Evolutionary conservation across 2,113 vertebrate genomes (phyloP).

Genomic region (Echinops telfairi): DNA sequence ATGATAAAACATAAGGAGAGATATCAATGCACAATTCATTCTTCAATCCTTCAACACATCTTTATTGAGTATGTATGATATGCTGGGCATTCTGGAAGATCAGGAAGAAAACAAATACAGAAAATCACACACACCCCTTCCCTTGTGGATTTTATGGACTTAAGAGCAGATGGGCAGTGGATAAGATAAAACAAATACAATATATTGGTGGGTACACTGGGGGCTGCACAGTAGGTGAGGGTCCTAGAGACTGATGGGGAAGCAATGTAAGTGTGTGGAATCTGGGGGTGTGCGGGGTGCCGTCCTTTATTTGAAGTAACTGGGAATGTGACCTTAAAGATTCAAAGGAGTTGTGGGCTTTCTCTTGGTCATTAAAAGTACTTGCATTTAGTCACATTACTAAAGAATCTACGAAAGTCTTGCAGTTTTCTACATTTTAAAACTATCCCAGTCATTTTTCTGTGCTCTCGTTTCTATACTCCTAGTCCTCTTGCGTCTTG

Average conservation of each 20-base stretch:
- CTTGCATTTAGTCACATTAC: background rate
- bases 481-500: background rate
- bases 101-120: background rate
- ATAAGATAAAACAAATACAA: background rate
- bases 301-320: background rate
- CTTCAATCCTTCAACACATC: background rate
- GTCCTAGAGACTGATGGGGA: fast-evolving
- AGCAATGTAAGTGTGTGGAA: background rate
- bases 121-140: background rate
- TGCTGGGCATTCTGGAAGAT: background rate
- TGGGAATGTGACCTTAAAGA: background rate
- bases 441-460: background rate
- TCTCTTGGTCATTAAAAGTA: background rate
- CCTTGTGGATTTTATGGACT: background rate
- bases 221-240: no score
- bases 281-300: background rate
- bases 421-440: background rate
- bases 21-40: background rate
- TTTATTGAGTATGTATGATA: background rate
- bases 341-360: background rate
- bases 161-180: background rate
- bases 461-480: background rate
- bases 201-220: background rate
- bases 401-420: background rate
- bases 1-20: background rate